These are phyloP conservation scores for Chrysocyon brachyurus DNA, from an alignment of 2,797 vertebrate genomes.

Conservation along the genomic window DNA sequence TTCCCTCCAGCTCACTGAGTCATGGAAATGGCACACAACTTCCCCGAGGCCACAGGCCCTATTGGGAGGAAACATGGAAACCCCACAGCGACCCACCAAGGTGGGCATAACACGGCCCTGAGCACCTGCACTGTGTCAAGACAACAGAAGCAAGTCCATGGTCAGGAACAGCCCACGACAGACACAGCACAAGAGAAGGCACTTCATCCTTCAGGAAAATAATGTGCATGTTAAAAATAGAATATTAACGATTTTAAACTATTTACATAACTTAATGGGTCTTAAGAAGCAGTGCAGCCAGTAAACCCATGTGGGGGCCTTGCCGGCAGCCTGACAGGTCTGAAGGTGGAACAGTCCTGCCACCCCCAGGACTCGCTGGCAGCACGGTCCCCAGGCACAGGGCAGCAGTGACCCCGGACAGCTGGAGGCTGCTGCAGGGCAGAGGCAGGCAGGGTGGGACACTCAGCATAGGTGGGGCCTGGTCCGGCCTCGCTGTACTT, in stretches of 20 bases:
- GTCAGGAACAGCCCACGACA: neutral
- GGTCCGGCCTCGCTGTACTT: neutral
- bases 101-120: fast-evolving
- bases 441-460: neutral
- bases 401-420: fast-evolving
- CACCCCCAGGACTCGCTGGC: fast-evolving
- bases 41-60: neutral
- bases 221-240: neutral
- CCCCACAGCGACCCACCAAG: fast-evolving
- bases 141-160: neutral
- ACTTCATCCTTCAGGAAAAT: neutral
- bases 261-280: neutral
- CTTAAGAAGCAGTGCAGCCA: neutral
- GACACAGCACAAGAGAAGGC: neutral
- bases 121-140: fast-evolving
- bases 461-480: fast-evolving
- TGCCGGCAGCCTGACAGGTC: fast-evolving
- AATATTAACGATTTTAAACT: neutral
- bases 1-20: too few relatives aligned
- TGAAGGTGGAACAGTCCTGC: neutral
- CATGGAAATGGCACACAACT: fast-evolving
- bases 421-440: neutral
- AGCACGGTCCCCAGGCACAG: neutral
- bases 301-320: fast-evolving
- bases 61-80: neutral